These are phyloP conservation scores for Grammomys dolichurus DNA, from an alignment of 2,113 vertebrate genomes.

Conservation along the genomic window DNA sequence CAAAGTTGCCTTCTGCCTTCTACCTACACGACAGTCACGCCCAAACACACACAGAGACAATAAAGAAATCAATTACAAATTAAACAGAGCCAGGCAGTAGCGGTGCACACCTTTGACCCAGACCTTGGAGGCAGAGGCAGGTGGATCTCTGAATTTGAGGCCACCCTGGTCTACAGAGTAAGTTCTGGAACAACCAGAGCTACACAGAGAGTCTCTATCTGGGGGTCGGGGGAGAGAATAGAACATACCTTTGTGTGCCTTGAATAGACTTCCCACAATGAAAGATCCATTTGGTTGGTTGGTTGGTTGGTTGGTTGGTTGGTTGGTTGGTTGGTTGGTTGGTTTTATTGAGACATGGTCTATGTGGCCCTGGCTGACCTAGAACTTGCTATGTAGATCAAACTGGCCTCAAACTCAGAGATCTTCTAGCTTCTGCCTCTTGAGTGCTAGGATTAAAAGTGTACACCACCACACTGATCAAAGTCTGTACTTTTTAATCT, in stretches of 20 bases:
- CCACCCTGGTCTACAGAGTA: background rate
- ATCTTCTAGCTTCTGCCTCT: background rate
- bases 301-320: background rate
- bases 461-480: background rate
- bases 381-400: background rate
- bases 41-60: background rate
- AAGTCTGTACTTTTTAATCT: background rate
- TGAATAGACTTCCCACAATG: no score
- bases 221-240: no score
- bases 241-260: background rate
- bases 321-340: background rate
- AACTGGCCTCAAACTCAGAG: background rate
- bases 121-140: background rate
- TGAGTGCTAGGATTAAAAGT: background rate
- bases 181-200: no score
- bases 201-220: background rate
- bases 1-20: background rate
- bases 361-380: background rate
- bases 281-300: background rate
- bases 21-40: background rate
- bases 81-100: background rate
- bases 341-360: background rate
- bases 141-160: background rate
- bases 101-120: background rate
- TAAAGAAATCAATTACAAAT: background rate